phyloP scores from a whole-genome alignment of 2,888 invertebrate species.

The Capitulum mitella region DNA sequence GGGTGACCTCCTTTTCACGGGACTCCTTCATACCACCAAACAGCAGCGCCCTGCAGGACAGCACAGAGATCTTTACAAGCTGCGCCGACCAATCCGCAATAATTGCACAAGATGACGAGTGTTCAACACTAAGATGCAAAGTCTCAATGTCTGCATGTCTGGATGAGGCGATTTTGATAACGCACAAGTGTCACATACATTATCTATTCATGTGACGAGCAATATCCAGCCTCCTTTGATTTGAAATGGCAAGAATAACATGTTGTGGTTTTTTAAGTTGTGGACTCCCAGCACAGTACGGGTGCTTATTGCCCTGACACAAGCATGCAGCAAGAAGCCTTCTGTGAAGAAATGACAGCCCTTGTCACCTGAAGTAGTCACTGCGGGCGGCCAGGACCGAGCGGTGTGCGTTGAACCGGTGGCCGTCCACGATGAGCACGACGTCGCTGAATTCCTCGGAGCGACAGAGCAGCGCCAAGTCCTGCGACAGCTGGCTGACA shows the following conservation, averaged over 20 bases:
- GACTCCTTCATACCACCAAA: constrained; percentile 22
- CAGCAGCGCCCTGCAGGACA: constrained; percentile 3
- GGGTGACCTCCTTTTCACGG: constrained; percentile 15
- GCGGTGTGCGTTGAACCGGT: constrained; percentile 59
- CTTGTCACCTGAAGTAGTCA: constrained; percentile 74
- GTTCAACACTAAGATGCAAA: neutral
- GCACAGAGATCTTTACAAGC: no score
- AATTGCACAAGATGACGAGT: no score
- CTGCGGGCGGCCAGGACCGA: constrained; percentile 89
- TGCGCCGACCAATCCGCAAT: no score
- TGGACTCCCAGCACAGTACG: no score
- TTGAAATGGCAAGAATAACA: no score
- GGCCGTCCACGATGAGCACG: constrained; percentile 71
- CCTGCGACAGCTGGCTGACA: constrained; percentile 11
- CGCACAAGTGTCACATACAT: neutral
- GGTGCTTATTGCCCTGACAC: no score
- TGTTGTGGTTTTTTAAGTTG: no score
- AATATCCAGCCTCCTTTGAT: neutral
- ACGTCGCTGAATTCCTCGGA: constrained; percentile 81
- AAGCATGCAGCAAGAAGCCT: no score
- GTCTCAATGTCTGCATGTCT: neutral
- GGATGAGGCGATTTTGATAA: neutral
- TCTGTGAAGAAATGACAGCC: neutral
- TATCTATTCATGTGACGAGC: neutral
- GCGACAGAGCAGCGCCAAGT: constrained; percentile 6